Base-by-base conservation (phyloP, 2,888 invertebrate genomes). In the Nemotelus pantherinus region DNA sequence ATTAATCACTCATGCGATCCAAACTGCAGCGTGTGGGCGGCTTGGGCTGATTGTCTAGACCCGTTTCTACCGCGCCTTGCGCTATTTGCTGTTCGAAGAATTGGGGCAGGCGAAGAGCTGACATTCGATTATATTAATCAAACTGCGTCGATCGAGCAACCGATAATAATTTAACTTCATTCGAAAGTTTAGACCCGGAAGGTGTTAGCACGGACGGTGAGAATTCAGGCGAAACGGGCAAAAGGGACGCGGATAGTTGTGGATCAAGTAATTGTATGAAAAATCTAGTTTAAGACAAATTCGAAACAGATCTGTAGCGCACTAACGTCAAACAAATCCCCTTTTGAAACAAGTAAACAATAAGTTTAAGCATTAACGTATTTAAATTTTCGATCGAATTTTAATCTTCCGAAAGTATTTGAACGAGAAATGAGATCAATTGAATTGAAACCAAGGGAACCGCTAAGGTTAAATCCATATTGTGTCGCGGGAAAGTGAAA, bases 1-100 rank as follows among this genome's bases (percentile, higher is more conserved):
- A 95, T 98, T 63, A 98, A 98, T 86, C 98, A 98, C 87, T 97
- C 96, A 0, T 98, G 98, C 86, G 94, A 96, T 83, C 98, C 98
- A 0, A 98, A 98, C 87, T 88, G 97, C 78, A 93, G 92, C 0
- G 96, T 98, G 0, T 97, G 93, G 89, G 95, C 95, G 0, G 95
- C 96, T 2, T 98, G 96, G 95, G 94, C 95, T 25, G 92, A 98
- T 85, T 95, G 95, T 82, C 88, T 96, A 5, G 97, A 98, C 86
- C 94, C 94, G 0, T 93, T 95, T 83, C 87, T 98, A 79, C 98
- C 98, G 0, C 92, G 93, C 83, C 88, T 98, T 80, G 96, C 95
- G 0, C 89, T 98, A 76, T 99, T 98, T 86, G 93, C 97, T 0
- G 90, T 92, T 9, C 89, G 92, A 55, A 93, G 94, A 80, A 96